A percentile compares a stretch with the other conserved stretches of the same genome.
Conservation (phyloP, 2,888 invertebrate species). For the Idaea biselata region DNA sequence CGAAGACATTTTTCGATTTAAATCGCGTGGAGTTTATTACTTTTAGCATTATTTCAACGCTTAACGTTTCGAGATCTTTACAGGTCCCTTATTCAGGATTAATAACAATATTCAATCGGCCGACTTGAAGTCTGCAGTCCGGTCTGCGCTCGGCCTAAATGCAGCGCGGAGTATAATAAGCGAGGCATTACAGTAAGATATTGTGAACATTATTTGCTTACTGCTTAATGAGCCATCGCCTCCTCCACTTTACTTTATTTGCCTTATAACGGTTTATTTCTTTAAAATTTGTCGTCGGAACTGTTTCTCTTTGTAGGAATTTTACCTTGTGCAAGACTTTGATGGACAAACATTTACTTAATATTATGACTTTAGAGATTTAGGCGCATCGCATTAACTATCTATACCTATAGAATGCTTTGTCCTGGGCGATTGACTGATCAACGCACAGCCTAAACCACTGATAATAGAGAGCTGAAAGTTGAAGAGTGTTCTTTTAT, state of each 20-base stretch:
- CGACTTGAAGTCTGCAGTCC: neutral
- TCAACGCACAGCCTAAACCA: too few relatives aligned
- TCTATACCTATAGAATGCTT: too few relatives aligned
- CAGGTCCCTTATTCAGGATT: too few relatives aligned
- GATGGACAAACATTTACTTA: neutral
- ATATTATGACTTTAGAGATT: too few relatives aligned
- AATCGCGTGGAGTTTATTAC: too few relatives aligned
- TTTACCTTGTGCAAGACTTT: neutral
- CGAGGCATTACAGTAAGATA: slow-evolving; percentile 22
- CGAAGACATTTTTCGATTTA: too few relatives aligned
- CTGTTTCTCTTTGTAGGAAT: slow-evolving; percentile 5
- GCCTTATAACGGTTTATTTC: slow-evolving; percentile 19
- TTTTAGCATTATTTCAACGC: too few relatives aligned
- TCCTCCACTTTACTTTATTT: slow-evolving; percentile 23
- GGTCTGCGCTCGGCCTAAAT: slow-evolving; percentile 17
- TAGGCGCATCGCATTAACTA: too few relatives aligned
- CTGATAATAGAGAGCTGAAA: too few relatives aligned
- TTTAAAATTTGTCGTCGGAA: slow-evolving; percentile 13
- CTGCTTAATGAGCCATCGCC: slow-evolving; percentile 25
- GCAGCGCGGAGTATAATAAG: slow-evolving; percentile 21
- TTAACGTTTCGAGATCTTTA: too few relatives aligned
- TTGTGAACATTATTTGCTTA: slow-evolving; percentile 24
- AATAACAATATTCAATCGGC: neutral
- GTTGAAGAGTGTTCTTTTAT: too few relatives aligned
- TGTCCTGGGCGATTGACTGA: too few relatives aligned